These are phyloP conservation scores for Athene cunicularia DNA, from an alignment of 2,113 vertebrate species.

Conservation along the genomic window DNA sequence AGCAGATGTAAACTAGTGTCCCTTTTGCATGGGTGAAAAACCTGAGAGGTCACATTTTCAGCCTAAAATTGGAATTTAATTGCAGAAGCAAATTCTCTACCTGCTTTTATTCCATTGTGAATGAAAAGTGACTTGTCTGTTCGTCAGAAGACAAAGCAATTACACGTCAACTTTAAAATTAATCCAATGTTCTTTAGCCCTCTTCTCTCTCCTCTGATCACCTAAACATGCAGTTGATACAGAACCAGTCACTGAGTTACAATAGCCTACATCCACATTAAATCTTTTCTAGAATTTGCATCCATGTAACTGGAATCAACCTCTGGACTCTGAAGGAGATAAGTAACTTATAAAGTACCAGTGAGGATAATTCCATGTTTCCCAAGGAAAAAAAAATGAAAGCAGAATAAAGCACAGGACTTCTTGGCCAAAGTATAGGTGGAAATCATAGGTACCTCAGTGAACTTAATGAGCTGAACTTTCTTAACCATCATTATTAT, in stretches of 20 bases:
- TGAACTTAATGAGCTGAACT: accelerated
- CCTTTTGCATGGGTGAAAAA: not conserved
- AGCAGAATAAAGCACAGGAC: not conserved
- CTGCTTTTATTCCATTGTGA: not conserved
- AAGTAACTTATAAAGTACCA: not conserved
- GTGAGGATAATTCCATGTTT: not conserved
- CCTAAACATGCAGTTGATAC: not conserved
- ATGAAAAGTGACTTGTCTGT: not conserved
- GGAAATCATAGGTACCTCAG: not conserved
- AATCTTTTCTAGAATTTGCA: not conserved
- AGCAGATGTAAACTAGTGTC: not conserved
- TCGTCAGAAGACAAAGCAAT: not conserved
- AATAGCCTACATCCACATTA: not conserved
- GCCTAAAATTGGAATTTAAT: not conserved
- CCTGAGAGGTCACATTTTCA: not conserved
- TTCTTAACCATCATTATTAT: not conserved
- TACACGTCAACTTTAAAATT: not conserved
- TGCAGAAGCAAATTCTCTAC: not conserved
- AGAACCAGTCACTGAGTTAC: not conserved
- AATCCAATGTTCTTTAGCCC: not conserved
- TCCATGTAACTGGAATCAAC: not conserved
- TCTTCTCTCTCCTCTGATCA: not conserved
- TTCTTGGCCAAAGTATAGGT: not conserved
- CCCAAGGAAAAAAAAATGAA: not conserved
- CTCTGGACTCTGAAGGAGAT: not conserved